Evolutionary conservation across 2,888 invertebrate species (phyloP), one percentile per base, ranked within the genome.

Genomic region (Coecobrya sp.): DNA sequence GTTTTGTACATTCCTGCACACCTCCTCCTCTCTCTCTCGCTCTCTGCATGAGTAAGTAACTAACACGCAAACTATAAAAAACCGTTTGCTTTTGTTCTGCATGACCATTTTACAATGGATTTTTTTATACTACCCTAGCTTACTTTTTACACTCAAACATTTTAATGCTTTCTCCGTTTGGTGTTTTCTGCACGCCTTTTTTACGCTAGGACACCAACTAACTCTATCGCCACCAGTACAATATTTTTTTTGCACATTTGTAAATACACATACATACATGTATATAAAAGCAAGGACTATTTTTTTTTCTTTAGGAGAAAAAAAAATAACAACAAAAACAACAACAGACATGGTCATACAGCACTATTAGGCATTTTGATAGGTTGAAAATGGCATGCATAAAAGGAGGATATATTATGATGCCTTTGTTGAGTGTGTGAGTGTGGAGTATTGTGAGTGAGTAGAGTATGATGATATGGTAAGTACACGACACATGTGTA

Each of bases 21-120:
- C 62, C 62, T 68, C 36, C 36, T 68, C n/a, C n/a, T n/a, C n/a
- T n/a, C n/a, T n/a, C 1, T 68, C 16, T 30, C 68, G 30, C 68
- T 5, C 36, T 68, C 62, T 13, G 42, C 70, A 73, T 42, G 25
- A 36, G 42, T 73, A 42, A 42, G 70, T 73, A 42, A 79, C 79
- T 27, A 79, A 55, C 79, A 79, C 79, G 79, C 79, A 79, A 79
- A 30, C 79, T 30, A 52, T 79, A 79, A 79, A 73, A 79, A 79
- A 42, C 49, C 49, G 49, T 79, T 49, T 73, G 42, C 16, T 25
- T 27, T 16, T 27, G n/a, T 79, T 19, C 49, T 19, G n/a, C 7
- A 55, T 55, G n/a, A 19, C 55, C 11, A 65, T 65, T 65, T 65
- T 65, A 65, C 65, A 65, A 65, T 65, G 25, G 25, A 1, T 19